Evolutionary conservation across 2,888 invertebrate genomes (phyloP), one percentile per base, ranked within the genome.

Genomic region (Sinhomidia bicolor): DNA sequence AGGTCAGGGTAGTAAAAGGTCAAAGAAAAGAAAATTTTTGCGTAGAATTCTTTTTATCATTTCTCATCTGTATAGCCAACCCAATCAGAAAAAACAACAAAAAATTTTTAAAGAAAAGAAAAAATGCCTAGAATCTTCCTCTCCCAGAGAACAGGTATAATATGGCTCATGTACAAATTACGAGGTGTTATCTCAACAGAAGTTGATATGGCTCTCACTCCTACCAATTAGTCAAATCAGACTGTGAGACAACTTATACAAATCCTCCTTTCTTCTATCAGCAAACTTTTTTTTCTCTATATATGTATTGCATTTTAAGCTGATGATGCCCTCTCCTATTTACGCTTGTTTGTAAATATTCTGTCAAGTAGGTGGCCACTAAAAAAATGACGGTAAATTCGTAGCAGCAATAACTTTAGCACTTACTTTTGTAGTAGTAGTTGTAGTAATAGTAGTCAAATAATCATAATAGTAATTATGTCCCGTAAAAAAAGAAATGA

Each of bases 1-100:
- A 74, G 74, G 74, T 74, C 74, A 74, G 44, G 74, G 23, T 47
- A 44, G 17, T 74, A 5, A 44, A 74, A 74, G 20, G 74, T 74
- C 74, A 44, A 41, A n/a, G 44, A 44, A 36, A 9, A 36, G 36
- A 36, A 36, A 12, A 12, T 44, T 44, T 44, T 44, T 44, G 44
- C 44, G 12, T 44, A 3, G 44, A 44, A 44, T 44, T 44, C n/a
- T n/a, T n/a, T n/a, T n/a, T n/a, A n/a, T n/a, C n/a, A n/a, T n/a
- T n/a, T n/a, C n/a, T n/a, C n/a, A n/a, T n/a, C n/a, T n/a, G n/a
- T n/a, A n/a, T n/a, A n/a, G n/a, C n/a, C n/a, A n/a, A n/a, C n/a
- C n/a, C n/a, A n/a, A n/a, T n/a, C n/a, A n/a, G n/a, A n/a, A n/a
- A n/a, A n/a, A n/a, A n/a, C n/a, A n/a, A n/a, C n/a, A n/a, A n/a